Base-by-base conservation (phyloP, 1,140 invertebrate genomes). In the Orchestia grillus region DNA sequence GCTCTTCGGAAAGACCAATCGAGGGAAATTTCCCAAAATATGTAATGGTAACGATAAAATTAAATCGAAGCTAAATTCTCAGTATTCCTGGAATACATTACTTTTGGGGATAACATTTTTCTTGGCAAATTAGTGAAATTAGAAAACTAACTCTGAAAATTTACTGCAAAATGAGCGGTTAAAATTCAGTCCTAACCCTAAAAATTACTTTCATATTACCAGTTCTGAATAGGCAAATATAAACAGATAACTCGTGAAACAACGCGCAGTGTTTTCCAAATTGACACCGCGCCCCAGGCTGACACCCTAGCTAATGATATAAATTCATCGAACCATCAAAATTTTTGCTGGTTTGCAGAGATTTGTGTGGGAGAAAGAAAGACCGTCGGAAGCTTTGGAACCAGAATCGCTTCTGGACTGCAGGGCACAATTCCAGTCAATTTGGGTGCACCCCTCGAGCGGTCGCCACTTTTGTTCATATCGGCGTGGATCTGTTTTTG, bases 381-480 rank as follows among this genome's bases (percentile, higher is more conserved):
- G 62, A 8, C 15, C 62, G 36, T 77, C 62, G 62, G 62, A 77
- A 77, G 62, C 62, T 77, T 77, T 77, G 62, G 11, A 23, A 28
- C 62, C 28, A 23, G 62, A 77, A 36, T 77, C 62, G 62, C 62
- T 77, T 77, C 62, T 23, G 62, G 28, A 77, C 62, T 77, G 62
- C 62, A 77, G 15, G 62, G 28, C 88, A 42, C 88, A 90, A 90
- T 90, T 44, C 88, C 88, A 44, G 88, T 41, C 88, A 90, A 90
- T 90, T 90, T 90, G 43, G 88, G 43, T 42, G 88, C 88, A 90
- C 88, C 88, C 88, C 41, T 90, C 43, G n/a, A 41, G 88, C 88
- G 88, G 88, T 90, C 43, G 44, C 43, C 92, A 94, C 44, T 94
- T 94, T 94, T 94, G 92, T 94, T 94, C 92, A 94, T 94, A 94